A percentile compares a stretch with the other conserved stretches of the same genome.
Conservation (phyloP, 2,797 vertebrate species). For the Simalia tracyae region DNA sequence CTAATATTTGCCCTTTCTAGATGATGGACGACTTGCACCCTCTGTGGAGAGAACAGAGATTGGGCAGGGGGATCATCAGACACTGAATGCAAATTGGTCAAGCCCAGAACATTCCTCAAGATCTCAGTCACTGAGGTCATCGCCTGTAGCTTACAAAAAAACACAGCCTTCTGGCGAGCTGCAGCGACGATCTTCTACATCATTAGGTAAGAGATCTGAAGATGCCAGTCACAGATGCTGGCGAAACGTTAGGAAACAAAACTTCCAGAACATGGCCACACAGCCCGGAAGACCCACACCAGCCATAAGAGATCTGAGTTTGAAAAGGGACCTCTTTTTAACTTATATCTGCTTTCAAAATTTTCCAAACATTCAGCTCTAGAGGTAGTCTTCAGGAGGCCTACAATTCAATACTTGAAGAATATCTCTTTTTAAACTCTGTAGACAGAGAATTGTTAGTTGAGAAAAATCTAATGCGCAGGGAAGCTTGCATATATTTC, state of each 20-base stretch:
- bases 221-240: too few species aligned
- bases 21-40: conserved; percentile 80
- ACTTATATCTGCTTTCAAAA: not conserved
- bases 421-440: not conserved
- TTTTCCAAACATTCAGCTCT: not conserved
- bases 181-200: conserved; percentile 80
- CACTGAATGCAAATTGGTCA: conserved; percentile 79
- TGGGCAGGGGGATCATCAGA: conserved; percentile 77
- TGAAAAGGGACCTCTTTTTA: not conserved
- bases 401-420: not conserved
- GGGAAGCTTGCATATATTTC: not conserved
- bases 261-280: too few species aligned
- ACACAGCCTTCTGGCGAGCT: conserved; percentile 77
- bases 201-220: conserved; percentile 78
- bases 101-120: conserved; percentile 78
- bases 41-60: conserved; percentile 79
- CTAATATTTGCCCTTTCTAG: conserved; percentile 64
- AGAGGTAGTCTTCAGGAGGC: not conserved
- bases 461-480: not conserved
- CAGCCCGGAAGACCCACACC: too few species aligned
- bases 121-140: conserved; percentile 73
- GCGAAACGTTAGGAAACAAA: too few species aligned
- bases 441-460: not conserved
- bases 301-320: conserved; percentile 59
- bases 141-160: conserved; percentile 81